A percentile compares a stretch with the other conserved stretches of the same genome.
Conservation (phyloP, 1,140 invertebrate genomes). For the Philopotamus ludificatus region DNA sequence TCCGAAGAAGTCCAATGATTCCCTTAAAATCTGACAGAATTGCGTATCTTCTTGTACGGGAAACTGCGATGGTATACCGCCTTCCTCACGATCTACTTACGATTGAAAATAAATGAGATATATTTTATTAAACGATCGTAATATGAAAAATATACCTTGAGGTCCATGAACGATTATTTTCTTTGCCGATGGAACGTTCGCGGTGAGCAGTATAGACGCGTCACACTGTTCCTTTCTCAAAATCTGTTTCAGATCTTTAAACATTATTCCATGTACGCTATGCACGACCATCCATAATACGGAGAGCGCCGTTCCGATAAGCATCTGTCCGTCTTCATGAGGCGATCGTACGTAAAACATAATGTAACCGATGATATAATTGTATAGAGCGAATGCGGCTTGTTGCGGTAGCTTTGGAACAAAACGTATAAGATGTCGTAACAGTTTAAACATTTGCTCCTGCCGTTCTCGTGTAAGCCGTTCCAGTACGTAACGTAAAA, state of each 20-base stretch:
- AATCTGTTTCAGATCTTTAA: conserved; percentile 99
- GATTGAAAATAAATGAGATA: too few relatives aligned
- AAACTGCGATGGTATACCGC: conserved; percentile 97
- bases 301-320: conserved; percentile 90
- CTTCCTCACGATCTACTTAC: conserved; percentile 82
- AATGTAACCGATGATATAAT: conserved; percentile 98
- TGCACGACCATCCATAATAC: conserved; percentile 97
- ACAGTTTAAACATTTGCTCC: conserved; percentile 91
- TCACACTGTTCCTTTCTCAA: conserved; percentile 98
- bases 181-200: conserved; percentile 98
- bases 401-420: conserved; percentile 93
- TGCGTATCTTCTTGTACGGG: conserved; percentile 98
- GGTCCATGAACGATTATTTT: conserved; percentile 98
- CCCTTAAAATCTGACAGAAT: conserved; percentile 92
- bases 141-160: too few relatives aligned
- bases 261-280: conserved; percentile 98
- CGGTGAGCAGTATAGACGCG: conserved; percentile 93
- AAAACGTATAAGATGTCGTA: conserved; percentile 90
- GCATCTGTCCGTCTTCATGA: conserved; percentile 89
- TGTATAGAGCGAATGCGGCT: conserved; percentile 97
- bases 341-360: conserved; percentile 98
- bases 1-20: conserved; percentile 96
- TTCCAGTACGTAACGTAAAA: conserved; percentile 94
- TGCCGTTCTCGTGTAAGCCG: conserved; percentile 93
- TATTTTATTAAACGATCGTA: too few relatives aligned